phyloP scores from a whole-genome alignment of 2,113 vertebrate species.

The Paramisgurnus dabryanus region DNA sequence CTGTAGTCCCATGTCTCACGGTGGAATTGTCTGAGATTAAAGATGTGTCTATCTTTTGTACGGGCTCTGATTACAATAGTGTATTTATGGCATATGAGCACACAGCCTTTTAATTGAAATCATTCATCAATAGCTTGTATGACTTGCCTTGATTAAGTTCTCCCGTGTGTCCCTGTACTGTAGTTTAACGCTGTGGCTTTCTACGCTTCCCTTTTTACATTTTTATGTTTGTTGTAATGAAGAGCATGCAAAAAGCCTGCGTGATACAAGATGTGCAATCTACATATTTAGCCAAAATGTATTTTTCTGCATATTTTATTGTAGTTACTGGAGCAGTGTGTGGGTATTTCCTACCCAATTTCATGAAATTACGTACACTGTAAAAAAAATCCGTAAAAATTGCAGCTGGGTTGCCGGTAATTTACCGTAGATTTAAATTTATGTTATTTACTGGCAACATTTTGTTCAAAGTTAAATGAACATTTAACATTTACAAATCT shows the following conservation, averaged over 20 bases:
- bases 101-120: conserved; percentile 32
- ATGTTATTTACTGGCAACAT: no score
- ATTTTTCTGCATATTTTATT: no score
- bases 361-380: no score
- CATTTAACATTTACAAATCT: no score
- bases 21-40: conserved; percentile 39
- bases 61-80: conserved; percentile 40
- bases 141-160: conserved; percentile 23
- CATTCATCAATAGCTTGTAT: conserved; percentile 22
- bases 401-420: no score
- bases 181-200: neutral
- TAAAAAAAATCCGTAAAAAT: no score
- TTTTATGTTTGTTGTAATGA: neutral
- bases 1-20: conserved; percentile 20
- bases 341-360: no score
- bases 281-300: neutral
- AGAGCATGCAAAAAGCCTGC: neutral
- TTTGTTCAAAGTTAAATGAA: no score
- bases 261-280: no score
- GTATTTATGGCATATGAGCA: conserved; percentile 38
- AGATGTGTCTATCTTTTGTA: conserved; percentile 38
- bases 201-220: neutral
- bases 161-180: conserved; percentile 15
- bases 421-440: no score
- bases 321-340: no score